Conservation (phyloP, 2,113 vertebrate species). For the Aplodontia rufa region DNA sequence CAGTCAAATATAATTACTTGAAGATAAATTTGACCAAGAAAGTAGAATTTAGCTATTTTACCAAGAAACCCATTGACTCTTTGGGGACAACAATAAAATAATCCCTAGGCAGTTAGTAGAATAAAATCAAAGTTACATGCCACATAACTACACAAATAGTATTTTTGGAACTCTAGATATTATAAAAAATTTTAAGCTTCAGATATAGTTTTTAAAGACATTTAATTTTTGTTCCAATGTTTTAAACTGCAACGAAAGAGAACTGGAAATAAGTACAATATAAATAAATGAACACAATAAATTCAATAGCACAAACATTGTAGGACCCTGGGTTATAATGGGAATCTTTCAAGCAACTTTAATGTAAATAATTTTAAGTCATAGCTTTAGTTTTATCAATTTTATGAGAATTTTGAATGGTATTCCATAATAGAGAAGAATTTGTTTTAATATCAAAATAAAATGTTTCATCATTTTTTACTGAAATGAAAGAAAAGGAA, state of each 20-base stretch:
- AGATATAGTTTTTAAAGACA: background rate
- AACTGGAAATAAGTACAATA: background rate
- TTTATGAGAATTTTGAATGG: background rate
- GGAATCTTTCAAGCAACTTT: background rate
- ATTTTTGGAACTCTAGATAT: background rate
- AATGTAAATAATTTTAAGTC: background rate
- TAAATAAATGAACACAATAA: background rate
- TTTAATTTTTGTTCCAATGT: background rate
- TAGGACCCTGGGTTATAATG: background rate
- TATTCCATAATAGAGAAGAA: background rate
- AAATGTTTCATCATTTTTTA: background rate
- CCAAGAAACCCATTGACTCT: constrained; percentile 33
- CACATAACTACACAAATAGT: background rate
- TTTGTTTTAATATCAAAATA: background rate
- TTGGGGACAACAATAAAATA: constrained; percentile 11
- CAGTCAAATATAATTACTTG: constrained; percentile 53
- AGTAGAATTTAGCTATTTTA: constrained; percentile 45
- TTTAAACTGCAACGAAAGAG: background rate
- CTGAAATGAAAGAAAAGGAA: background rate
- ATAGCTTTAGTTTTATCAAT: background rate
- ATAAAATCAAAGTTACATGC: background rate
- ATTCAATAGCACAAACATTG: background rate
- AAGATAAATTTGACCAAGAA: constrained; percentile 57
- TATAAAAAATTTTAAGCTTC: background rate
- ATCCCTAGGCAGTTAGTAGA: background rate